phyloP scores from a whole-genome alignment of 2,888 invertebrate species.

The Eutolmus rufibarbis region DNA sequence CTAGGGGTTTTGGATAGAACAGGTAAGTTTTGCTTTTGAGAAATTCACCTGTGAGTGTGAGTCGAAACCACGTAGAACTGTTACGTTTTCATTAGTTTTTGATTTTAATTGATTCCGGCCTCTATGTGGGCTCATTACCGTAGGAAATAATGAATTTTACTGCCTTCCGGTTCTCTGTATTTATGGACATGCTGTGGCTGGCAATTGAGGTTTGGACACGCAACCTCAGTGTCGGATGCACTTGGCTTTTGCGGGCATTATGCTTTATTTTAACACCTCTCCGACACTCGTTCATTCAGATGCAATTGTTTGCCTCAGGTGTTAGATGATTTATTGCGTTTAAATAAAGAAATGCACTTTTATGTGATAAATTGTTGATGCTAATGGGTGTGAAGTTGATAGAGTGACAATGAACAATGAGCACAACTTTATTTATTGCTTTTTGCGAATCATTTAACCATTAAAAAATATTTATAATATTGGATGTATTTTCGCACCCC shows the following conservation, averaged over 20 bases:
- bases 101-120: constrained; percentile 31
- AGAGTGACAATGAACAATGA: background rate
- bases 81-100: constrained; percentile 31
- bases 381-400: background rate
- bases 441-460: background rate
- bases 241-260: background rate
- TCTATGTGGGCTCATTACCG: constrained; percentile 14
- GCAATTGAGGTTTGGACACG: background rate
- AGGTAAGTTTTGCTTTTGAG: background rate
- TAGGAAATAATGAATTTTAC: constrained; percentile 28
- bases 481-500: too few relatives aligned
- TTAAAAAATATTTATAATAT: background rate
- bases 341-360: background rate
- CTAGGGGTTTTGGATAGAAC: background rate
- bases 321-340: background rate
- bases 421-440: background rate
- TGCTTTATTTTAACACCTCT: background rate
- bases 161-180: background rate
- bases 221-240: background rate
- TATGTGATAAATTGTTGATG: background rate
- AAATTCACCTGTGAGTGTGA: background rate
- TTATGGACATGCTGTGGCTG: background rate
- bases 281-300: background rate
- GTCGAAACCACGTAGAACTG: background rate
- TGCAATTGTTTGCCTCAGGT: background rate